A percentile compares a stretch with the other conserved stretches of the same genome.
These are phyloP conservation scores for Aldrovandia affinis DNA, from an alignment of 2,797 vertebrate genomes.

Conservation along the genomic window DNA sequence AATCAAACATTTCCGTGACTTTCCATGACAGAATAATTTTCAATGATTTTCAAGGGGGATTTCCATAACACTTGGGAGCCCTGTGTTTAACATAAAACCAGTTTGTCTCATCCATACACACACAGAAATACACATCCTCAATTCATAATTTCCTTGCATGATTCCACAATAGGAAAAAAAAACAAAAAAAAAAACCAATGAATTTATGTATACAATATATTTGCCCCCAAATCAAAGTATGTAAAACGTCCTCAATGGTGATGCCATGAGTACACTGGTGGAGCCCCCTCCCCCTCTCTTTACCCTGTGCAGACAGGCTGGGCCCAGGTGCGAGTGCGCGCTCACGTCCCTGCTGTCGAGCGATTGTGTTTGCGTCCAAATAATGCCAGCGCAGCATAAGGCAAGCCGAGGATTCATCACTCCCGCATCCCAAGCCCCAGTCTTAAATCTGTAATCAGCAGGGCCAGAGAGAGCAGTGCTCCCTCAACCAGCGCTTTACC, in stretches of 20 bases:
- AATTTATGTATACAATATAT: too few species aligned
- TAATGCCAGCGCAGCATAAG: not conserved
- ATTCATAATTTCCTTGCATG: not conserved
- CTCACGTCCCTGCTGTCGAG: too few species aligned
- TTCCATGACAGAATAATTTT: too few species aligned
- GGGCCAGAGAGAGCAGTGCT: conserved; percentile 47
- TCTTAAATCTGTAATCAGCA: conserved; percentile 56
- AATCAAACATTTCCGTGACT: too few species aligned
- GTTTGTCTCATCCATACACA: not conserved
- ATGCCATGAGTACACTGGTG: not conserved
- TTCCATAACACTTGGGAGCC: too few species aligned
- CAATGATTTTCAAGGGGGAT: too few species aligned
- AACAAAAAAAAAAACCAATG: too few species aligned
- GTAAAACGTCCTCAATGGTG: not conserved
- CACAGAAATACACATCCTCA: not conserved
- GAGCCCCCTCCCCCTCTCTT: too few species aligned
- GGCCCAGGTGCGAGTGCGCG: too few species aligned
- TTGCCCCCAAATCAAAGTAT: too few species aligned
- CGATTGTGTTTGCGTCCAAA: not conserved
- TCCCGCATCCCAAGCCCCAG: conserved; percentile 37
- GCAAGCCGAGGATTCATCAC: not conserved
- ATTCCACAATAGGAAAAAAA: not conserved
- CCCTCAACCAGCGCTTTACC: conserved; percentile 42
- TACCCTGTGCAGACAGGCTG: too few species aligned
- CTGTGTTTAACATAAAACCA: not conserved